Percentiles rank a stretch among this genome's conserved stretches.
These are phyloP conservation scores for Cephus rjabovi DNA, from an alignment of 2,888 invertebrate genomes.

Conservation along the genomic window DNA sequence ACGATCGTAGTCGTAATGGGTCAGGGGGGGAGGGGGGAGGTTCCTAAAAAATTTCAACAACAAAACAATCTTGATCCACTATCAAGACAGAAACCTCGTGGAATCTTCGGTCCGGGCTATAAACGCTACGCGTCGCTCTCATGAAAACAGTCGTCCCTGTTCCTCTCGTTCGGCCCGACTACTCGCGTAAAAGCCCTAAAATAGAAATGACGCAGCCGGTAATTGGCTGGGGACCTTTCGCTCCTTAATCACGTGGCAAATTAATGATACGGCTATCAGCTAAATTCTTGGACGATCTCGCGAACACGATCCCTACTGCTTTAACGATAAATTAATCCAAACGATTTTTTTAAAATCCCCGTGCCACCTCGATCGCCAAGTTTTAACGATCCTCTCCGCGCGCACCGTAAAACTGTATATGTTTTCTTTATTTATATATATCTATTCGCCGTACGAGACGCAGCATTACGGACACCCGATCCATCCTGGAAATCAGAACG, in stretches of 20 bases:
- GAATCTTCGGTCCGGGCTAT: background rate
- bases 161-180: background rate
- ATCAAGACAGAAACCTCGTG: background rate
- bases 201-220: conserved; percentile 55
- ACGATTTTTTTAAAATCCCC: background rate
- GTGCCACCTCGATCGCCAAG: background rate
- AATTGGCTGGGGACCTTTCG: conserved; percentile 38
- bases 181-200: conserved; percentile 41
- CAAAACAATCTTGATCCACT: background rate
- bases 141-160: background rate
- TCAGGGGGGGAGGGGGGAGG: background rate
- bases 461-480: background rate
- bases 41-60: background rate
- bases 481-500: background rate
- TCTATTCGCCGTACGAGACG: background rate
- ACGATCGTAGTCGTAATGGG: background rate
- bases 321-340: background rate
- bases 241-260: conserved; percentile 38
- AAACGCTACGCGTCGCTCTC: background rate
- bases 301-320: background rate
- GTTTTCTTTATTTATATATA: background rate
- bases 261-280: background rate
- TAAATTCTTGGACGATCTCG: background rate
- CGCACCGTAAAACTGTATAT: background rate
- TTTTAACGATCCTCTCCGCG: background rate